phyloP scores from a whole-genome alignment of 2,113 vertebrate species.

The Oryzias javanicus region DNA sequence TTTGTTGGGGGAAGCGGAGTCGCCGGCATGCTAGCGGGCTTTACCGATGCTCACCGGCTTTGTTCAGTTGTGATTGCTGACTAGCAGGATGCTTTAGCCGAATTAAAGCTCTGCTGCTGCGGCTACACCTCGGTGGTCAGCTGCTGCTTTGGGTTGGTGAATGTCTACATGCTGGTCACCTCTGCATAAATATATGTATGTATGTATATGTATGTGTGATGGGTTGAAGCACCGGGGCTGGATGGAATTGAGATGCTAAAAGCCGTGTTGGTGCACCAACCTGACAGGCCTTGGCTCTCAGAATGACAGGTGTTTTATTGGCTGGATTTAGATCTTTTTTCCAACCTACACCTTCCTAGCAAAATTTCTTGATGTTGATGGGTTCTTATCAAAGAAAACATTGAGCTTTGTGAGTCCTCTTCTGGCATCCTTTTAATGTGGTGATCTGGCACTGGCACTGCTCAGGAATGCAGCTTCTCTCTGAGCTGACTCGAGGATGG shows the following conservation, averaged over 20 bases:
- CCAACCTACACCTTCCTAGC: too few species aligned
- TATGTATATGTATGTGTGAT: not conserved
- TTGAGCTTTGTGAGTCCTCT: not conserved
- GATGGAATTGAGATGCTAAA: not conserved
- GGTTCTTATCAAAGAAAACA: not conserved
- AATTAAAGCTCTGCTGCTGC: not conserved
- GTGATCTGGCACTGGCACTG: not conserved
- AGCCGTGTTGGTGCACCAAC: constrained; percentile 5
- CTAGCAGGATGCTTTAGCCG: constrained; percentile 45
- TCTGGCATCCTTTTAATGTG: not conserved
- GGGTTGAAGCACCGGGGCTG: too few species aligned
- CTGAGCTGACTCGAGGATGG: constrained; percentile 2
- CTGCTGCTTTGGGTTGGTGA: constrained; percentile 5
- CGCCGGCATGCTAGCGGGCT: constrained; percentile 24
- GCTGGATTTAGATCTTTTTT: too few species aligned
- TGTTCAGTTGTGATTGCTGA: constrained; percentile 54
- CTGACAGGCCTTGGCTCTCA: constrained; percentile 26
- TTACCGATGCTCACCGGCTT: constrained; percentile 67
- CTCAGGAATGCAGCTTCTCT: constrained; percentile 2
- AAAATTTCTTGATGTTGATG: too few species aligned
- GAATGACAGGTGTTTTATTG: not conserved
- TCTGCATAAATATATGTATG: too few species aligned
- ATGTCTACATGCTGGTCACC: not conserved
- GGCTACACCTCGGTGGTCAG: constrained; percentile 15
- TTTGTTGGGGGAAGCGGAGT: not conserved